phyloP scores from a whole-genome alignment of 2,888 invertebrate genomes.

The Phania funesta region DNA sequence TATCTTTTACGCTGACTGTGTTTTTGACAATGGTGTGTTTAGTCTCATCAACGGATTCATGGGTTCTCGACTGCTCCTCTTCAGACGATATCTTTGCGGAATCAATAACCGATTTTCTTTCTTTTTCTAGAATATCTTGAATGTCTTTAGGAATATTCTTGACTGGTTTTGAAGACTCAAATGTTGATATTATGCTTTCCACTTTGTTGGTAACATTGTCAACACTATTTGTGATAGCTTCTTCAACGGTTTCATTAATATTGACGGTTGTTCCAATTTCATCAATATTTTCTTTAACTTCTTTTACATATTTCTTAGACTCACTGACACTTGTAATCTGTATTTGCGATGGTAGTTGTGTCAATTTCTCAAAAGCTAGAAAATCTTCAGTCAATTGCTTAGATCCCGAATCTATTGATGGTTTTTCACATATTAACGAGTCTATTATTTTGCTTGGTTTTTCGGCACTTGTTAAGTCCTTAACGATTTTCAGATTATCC shows the following conservation, averaged over 20 bases:
- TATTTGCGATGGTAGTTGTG: constrained; percentile 71
- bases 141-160: neutral
- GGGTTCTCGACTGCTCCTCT: constrained; percentile 20
- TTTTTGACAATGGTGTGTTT: constrained; percentile 13
- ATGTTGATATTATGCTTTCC: constrained; percentile 73
- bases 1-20: constrained; percentile 40
- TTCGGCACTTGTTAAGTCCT: constrained; percentile 71
- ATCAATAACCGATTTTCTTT: neutral
- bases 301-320: constrained; percentile 73
- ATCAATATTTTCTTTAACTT: constrained; percentile 72
- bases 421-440: constrained; percentile 20
- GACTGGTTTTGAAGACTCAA: constrained; percentile 66
- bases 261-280: constrained; percentile 20
- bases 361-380: constrained; percentile 74
- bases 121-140: constrained; percentile 23
- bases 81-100: neutral
- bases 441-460: constrained; percentile 68
- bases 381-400: constrained; percentile 77
- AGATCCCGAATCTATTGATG: constrained; percentile 71
- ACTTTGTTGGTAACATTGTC: constrained; percentile 71
- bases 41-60: neutral
- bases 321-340: constrained; percentile 52
- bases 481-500: constrained; percentile 70
- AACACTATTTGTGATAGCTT: constrained; percentile 67
- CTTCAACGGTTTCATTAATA: constrained; percentile 66